These are phyloP conservation scores for Charaxes varanes DNA, from an alignment of 1,140 invertebrate genomes.

Conservation along the genomic window DNA sequence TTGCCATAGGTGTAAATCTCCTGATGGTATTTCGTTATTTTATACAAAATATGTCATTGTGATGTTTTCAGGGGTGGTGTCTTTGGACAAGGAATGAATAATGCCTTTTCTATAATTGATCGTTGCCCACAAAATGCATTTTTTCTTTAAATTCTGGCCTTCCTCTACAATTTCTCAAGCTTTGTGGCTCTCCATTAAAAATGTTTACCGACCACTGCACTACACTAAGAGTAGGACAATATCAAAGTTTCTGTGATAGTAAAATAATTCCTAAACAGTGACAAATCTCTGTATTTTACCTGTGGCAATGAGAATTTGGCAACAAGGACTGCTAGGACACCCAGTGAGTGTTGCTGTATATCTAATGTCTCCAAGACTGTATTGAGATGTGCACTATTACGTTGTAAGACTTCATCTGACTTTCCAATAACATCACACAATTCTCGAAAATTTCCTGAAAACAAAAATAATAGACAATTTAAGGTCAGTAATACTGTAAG, in stretches of 20 bases:
- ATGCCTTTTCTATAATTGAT: constrained; percentile 33
- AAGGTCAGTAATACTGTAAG: too few relatives aligned
- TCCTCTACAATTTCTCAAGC: too few relatives aligned
- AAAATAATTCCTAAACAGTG: too few relatives aligned
- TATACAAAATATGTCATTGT: constrained; percentile 34
- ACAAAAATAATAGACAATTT: too few relatives aligned
- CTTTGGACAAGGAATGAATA: constrained; percentile 46
- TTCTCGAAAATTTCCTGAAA: constrained; percentile 87
- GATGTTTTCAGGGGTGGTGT: constrained; percentile 31
- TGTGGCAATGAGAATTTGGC: constrained; percentile 80
- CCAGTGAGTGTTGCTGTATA: constrained; percentile 91
- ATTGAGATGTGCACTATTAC: constrained; percentile 89
- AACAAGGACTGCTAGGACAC: constrained; percentile 88
- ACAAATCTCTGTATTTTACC: constrained; percentile 34
- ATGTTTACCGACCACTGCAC: too few relatives aligned
- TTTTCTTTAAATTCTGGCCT: too few relatives aligned
- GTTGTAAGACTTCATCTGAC: constrained; percentile 84
- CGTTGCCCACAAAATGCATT: too few relatives aligned
- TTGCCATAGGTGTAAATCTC: too few relatives aligned
- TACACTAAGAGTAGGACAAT: too few relatives aligned
- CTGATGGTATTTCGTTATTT: too few relatives aligned
- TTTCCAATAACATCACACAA: constrained; percentile 87
- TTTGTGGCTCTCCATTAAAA: too few relatives aligned
- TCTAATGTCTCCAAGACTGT: constrained; percentile 93
- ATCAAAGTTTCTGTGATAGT: too few relatives aligned